phyloP scores from a whole-genome alignment of 1,140 invertebrate species.

The Neodiprion fabricii region DNA sequence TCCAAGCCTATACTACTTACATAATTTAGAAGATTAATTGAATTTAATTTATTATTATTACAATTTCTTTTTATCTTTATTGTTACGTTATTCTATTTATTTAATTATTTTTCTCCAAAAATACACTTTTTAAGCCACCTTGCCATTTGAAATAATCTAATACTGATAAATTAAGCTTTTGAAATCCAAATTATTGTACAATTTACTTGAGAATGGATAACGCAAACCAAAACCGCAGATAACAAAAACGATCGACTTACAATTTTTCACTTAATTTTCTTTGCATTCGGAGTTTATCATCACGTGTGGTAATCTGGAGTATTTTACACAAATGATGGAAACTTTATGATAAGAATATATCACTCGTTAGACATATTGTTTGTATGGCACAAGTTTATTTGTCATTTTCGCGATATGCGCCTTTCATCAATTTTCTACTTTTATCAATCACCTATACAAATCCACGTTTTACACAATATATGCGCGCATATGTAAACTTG shows the following conservation, averaged over 20 bases:
- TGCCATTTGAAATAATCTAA: conserved; percentile 6
- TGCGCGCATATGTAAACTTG: background rate
- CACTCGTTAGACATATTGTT: background rate
- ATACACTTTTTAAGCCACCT: conserved; percentile 8
- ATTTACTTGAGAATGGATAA: background rate
- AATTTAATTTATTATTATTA: background rate
- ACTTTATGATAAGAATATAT: background rate
- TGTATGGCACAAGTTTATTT: background rate
- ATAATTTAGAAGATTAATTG: background rate
- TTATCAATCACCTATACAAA: background rate
- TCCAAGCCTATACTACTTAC: background rate
- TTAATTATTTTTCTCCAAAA: conserved; percentile 2
- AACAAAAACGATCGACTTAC: background rate
- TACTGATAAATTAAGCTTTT: background rate
- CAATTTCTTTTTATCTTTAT: conserved; percentile 6
- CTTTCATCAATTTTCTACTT: background rate
- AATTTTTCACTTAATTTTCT: background rate
- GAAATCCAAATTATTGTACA: background rate
- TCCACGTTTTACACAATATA: background rate
- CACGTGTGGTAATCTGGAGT: background rate
- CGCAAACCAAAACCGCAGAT: background rate
- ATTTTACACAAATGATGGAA: background rate
- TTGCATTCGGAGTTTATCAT: background rate
- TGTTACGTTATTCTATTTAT: background rate
- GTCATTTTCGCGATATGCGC: background rate